Evolutionary conservation across 2,113 vertebrate genomes (phyloP).

Genomic region (Entomyzon cyanotis): DNA sequence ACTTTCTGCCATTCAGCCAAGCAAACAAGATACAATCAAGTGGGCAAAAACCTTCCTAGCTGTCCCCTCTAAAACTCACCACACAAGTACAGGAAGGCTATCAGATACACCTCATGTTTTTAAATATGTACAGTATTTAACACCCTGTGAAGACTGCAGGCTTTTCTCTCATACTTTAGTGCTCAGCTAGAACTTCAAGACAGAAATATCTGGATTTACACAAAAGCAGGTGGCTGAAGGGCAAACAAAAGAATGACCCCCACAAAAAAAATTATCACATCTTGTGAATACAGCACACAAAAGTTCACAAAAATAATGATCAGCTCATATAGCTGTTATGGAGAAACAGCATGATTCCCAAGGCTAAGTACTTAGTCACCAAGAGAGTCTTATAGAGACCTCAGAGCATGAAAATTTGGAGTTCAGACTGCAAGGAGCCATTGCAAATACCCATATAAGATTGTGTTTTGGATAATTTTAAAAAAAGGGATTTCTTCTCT

Average conservation of each 20-base stretch:
- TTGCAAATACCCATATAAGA: not conserved
- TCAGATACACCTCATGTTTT: not conserved
- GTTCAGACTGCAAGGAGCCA: not conserved
- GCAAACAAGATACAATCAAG: not conserved
- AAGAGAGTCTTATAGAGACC: not conserved
- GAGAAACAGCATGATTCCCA: not conserved
- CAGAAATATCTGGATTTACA: not conserved
- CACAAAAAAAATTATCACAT: not conserved
- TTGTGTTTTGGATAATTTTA: not conserved
- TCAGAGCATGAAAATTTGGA: not conserved
- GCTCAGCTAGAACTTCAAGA: not conserved
- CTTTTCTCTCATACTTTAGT: not conserved
- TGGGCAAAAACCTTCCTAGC: not conserved
- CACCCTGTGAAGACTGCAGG: not conserved
- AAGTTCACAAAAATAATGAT: not conserved
- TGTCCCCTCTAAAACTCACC: not conserved
- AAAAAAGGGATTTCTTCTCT: not conserved
- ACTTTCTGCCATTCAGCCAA: not conserved
- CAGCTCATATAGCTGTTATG: not conserved
- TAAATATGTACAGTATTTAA: not conserved
- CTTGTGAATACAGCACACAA: not conserved
- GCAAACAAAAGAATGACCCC: not conserved
- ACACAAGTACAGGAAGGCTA: not conserved
- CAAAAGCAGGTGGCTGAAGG: not conserved
- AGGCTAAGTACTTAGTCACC: not conserved